Base-by-base conservation (phyloP, 2,797 vertebrate species). In the Amblyopsis hoosieri region DNA sequence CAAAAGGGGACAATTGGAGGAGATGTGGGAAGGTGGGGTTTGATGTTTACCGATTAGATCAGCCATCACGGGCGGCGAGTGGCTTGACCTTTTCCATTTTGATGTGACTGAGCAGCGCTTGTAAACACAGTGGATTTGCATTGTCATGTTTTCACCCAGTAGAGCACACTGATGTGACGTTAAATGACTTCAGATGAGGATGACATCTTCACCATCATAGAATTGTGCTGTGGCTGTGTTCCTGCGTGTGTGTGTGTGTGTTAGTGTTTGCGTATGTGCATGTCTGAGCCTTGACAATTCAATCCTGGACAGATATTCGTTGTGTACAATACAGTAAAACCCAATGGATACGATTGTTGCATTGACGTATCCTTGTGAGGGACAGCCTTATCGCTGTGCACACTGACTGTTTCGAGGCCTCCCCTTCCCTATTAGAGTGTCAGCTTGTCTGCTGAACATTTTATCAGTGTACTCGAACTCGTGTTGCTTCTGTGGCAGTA, bases 71-170 rank as follows among this genome's bases (percentile, higher is more conserved):
- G 67, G 70, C 72, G 72, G 74, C 62, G 8, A 67, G 69, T 71
- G 74, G 76, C 79, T 82, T 88, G 90, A 90, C 90, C 85, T 90
- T 90, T 87, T 72, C 67, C 69, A 75, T 49, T 82, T 80, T 86
- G 83, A 88, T 82, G 81, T 81, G 83, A 79, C 67, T 54, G 64
- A 85, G 70, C 64, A 49, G n/a, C 14, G 47, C 53, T 83, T 86
- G 88, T 87, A 83, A 90, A 89, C 89, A 85, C 73, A 29, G 61
- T 42, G 56, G 80, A 86, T 86, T 78, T 79, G 72, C 73, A 75
- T 81, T 74, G 78, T 82, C 82, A 72, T 79, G 71, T 82, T 79
- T 72, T 67, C 64, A 66, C 72, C 64, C 67, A 67, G 65, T 47
- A 50, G 64, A 71, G 74, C 71, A 80, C 72, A 51, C 59, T 8